Base-by-base conservation (phyloP, 2,888 invertebrate genomes). In the Bellardia pandia region DNA sequence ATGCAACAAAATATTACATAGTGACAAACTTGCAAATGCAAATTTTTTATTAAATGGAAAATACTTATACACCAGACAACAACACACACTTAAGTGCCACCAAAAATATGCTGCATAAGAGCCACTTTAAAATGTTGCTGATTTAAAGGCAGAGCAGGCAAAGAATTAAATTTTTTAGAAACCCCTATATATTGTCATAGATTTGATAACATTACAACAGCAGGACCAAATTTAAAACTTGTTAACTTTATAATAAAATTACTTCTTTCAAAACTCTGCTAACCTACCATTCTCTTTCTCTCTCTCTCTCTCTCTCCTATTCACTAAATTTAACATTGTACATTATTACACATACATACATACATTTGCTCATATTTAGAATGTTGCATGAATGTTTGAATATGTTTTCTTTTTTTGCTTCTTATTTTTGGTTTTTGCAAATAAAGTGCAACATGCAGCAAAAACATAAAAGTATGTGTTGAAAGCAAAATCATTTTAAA, bases 401-500 rank as follows among this genome's bases (percentile, higher is more conserved):
- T n/a, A 9, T n/a, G 0, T 60, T 30, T 51, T 62, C 64, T 74
- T 45, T 33, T 51, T 51, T 76, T 60, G 4, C 3, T 37, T 37
- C 3, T n/a, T 23, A 23, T 23, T 48, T 30, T 33, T 11, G 30
- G 8, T 33, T 14, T 48, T 40, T 16, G 53, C 23, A 66, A 66
- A 37, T 56, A 42, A 66, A 66, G 16, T 74, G 74, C 53, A 60
- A 60, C 51, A 75, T 45, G 42, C 23, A 42, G 51, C 62, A 45
- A 42, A 45, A 42, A 33, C 75, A 75, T 62, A 42, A 53, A 56
- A 68, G 33, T 58, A 60, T 69, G 75, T 81, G 81, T 81, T 81
- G 75, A 81, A 81, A 81, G 81, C 68, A 81, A 81, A 81, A 81
- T 56, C 76, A 62, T 83, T 69, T 76, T 71, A 16, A 76, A 83